Evolutionary conservation across 1,140 invertebrate genomes (phyloP).

Genomic region (Homalodisca vitripennis): DNA sequence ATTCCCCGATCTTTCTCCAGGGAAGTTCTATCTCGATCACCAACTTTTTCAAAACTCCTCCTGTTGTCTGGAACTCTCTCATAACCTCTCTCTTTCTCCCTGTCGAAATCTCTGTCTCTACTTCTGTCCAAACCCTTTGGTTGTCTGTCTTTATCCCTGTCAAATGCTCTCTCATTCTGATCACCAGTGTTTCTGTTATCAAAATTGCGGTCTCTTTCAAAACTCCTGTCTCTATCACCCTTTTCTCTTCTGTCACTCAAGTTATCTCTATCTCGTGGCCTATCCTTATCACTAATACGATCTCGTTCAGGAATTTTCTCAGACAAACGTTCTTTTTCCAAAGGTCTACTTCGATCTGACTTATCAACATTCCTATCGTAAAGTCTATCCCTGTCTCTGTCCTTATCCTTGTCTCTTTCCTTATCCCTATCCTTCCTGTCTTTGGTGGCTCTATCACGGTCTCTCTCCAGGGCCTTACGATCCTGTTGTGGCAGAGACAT

Average conservation of each 20-base stretch:
- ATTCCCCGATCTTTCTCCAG: conserved; percentile 36
- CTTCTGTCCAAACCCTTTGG: conserved; percentile 19
- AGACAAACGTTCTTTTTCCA: conserved; percentile 37
- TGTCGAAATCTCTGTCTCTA: conserved; percentile 25
- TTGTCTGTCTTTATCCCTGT: conserved; percentile 41
- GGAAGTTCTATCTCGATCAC: conserved; percentile 26
- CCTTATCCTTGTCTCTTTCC: conserved; percentile 29
- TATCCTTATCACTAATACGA: conserved; percentile 48
- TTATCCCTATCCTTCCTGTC: conserved; percentile 37
- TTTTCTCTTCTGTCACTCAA: conserved; percentile 41
- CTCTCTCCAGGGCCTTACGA: conserved; percentile 18
- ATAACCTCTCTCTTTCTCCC: conserved; percentile 30
- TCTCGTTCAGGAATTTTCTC: conserved; percentile 41
- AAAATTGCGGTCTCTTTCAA: conserved; percentile 28
- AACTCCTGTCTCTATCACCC: conserved; percentile 15
- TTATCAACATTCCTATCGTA: conserved; percentile 26
- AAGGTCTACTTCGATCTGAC: conserved; percentile 12
- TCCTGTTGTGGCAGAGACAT: conserved; percentile 33
- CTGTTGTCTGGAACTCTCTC: conserved; percentile 26
- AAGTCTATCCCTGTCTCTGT: conserved; percentile 12
- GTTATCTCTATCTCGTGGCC: conserved; percentile 53
- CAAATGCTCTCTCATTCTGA: conserved; percentile 37
- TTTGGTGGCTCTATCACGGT: conserved; percentile 28
- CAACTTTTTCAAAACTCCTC: conserved; percentile 32
- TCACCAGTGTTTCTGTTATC: conserved; percentile 3